Percentiles rank a stretch among this genome's conserved stretches.
Evolutionary conservation across 2,888 invertebrate genomes (phyloP).

Genomic region (Thymelicus acteon): DNA sequence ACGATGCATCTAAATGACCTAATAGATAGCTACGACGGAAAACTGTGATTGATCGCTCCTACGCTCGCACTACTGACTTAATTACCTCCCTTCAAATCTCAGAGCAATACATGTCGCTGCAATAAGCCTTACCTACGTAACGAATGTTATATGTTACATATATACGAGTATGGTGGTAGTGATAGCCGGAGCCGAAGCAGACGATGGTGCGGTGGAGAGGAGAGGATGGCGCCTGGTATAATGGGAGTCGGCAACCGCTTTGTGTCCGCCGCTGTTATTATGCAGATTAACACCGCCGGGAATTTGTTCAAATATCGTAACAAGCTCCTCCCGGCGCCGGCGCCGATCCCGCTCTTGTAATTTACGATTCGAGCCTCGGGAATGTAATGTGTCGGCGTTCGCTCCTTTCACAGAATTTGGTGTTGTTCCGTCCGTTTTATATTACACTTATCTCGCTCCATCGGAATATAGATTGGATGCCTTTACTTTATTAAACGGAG

Average conservation of each 20-base stretch:
- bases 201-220: conserved; percentile 38
- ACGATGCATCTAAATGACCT: too few species aligned
- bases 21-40: too few species aligned
- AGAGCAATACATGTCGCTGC: too few species aligned
- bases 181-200: too few species aligned
- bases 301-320: conserved; percentile 85
- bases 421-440: conserved; percentile 66
- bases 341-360: conserved; percentile 75
- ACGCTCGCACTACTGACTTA: too few species aligned
- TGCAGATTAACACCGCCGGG: conserved; percentile 85
- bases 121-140: too few species aligned
- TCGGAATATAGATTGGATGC: conserved; percentile 36
- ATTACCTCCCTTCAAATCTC: too few species aligned
- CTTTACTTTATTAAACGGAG: conserved; percentile 25
- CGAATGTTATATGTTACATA: too few species aligned
- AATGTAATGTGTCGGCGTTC: conserved; percentile 71
- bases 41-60: too few species aligned
- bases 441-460: conserved; percentile 53
- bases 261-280: conserved; percentile 82
- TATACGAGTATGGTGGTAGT: too few species aligned
- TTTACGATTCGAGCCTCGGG: conserved; percentile 77
- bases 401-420: conserved; percentile 62
- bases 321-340: conserved; percentile 82
- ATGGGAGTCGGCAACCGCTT: conserved; percentile 81
- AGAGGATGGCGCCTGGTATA: conserved; percentile 80